Base-by-base conservation (phyloP, 1,140 invertebrate genomes). In the Drosophila azteca region DNA sequence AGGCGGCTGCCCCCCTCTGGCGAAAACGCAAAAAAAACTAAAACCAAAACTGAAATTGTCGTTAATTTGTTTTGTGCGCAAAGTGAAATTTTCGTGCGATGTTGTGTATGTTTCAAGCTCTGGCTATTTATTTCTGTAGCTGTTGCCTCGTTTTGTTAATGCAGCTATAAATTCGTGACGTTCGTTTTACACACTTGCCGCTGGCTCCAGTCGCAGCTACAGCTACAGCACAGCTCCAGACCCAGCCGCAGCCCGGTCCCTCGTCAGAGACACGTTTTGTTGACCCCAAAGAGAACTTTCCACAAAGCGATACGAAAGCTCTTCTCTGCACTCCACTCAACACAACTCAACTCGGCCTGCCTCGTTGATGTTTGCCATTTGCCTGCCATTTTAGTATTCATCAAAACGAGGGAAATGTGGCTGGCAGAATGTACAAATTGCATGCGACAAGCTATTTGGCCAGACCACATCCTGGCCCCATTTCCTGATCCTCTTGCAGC, bases 221-320 rank as follows among this genome's bases (percentile, higher is more conserved):
- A 29, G 26, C 26, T 6, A 7, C 26, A 29, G 26, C 26, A 6
- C 29, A 29, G 29, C 31, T 31, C 2, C 8, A 31, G 31, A 9
- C 3, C 6, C 29, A 29, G 6, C 6, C 29, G 29, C 29, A 29
- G 29, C 29, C 29, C 29, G 7, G 29, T 29, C 29, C 29, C 7
- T 51, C 49, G 60, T n/a, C 58, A 48, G 44, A 55, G 41, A 61
- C 65, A 68, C 72, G 76, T 77, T 79, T 88, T 88, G 69, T 88
- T 88, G 84, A 88, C 83, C 79, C 84, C 79, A 75, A 53, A 73
- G 20, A 88, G 83, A 87, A 88, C 84, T 88, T 89, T 89, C 84
- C 48, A 64, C 82, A 77, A 71, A 76, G 76, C 79, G 69, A 45
- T 81, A 71, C 54, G 71, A 74, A 61, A 58, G 68, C 61, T 71